Percentiles rank a stretch among this genome's conserved stretches.
phyloP scores from a whole-genome alignment of 1,140 invertebrate species.

The Megathymus violae region DNA sequence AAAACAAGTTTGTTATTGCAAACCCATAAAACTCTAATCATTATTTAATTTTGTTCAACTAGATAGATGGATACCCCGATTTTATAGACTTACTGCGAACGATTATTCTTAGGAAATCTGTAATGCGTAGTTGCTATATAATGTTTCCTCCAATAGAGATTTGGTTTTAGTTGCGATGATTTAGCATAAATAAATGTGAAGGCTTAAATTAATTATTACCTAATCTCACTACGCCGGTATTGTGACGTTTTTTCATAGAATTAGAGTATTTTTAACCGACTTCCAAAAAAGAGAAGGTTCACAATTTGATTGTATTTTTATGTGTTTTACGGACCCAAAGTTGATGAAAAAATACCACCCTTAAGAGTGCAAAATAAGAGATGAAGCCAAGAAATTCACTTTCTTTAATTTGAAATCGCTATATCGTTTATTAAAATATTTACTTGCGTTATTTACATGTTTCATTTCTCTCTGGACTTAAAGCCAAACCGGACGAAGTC shows the following conservation, averaged over 20 bases:
- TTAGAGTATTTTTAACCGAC: too few species aligned
- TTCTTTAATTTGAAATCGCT: too few species aligned
- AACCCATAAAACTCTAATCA: conserved; percentile 14
- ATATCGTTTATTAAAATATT: too few species aligned
- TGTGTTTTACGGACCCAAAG: too few species aligned
- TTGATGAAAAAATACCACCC: too few species aligned
- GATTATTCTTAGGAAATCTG: conserved; percentile 21
- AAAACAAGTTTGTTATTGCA: conserved; percentile 26
- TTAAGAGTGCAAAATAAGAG: too few species aligned
- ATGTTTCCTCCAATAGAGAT: neutral
- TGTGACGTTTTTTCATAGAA: neutral
- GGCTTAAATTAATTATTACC: neutral
- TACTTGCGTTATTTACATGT: too few species aligned
- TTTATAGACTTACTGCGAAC: conserved; percentile 7
- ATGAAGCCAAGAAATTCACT: too few species aligned
- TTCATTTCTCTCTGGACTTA: too few species aligned
- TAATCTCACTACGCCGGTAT: neutral
- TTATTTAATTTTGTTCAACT: conserved; percentile 12
- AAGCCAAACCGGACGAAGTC: too few species aligned
- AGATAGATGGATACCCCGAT: conserved; percentile 1
- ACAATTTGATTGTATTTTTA: too few species aligned
- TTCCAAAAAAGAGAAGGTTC: too few species aligned
- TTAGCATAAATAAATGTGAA: neutral
- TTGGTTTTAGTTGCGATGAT: neutral
- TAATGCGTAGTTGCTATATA: conserved; percentile 6